These are phyloP conservation scores for Pissodes strobi DNA, from an alignment of 1,140 invertebrate genomes.

Conservation along the genomic window DNA sequence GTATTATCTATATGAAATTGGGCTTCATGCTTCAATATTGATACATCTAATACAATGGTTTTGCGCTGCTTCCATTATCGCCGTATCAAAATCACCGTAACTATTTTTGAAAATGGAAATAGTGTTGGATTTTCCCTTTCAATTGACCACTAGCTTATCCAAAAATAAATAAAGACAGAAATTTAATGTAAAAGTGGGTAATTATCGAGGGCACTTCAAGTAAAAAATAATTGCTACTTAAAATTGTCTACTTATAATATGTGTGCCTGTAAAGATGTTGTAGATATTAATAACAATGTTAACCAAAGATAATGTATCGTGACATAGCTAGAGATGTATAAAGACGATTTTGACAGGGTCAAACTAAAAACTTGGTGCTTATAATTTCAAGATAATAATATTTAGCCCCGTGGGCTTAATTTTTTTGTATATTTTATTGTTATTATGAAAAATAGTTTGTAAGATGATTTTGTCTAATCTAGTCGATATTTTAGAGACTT, in stretches of 20 bases:
- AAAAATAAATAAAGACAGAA: too few relatives aligned
- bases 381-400: slow-evolving; percentile 5
- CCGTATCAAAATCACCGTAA: too few relatives aligned
- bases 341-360: slow-evolving; percentile 30
- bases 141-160: too few relatives aligned
- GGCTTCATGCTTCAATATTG: too few relatives aligned
- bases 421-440: neutral
- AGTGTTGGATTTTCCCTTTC: too few relatives aligned
- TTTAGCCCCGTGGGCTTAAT: slow-evolving; percentile 22
- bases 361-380: slow-evolving; percentile 22
- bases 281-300: slow-evolving; percentile 9
- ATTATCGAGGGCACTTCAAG: slow-evolving; percentile 3
- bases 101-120: too few relatives aligned
- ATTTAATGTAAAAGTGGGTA: too few relatives aligned
- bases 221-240: slow-evolving; percentile 2
- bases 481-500: slow-evolving; percentile 35
- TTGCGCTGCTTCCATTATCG: too few relatives aligned
- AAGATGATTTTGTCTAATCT: slow-evolving; percentile 37
- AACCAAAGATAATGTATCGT: slow-evolving; percentile 31
- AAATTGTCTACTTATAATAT: neutral
- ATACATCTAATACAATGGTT: too few relatives aligned
- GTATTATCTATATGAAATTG: too few relatives aligned
- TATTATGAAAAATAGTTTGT: slow-evolving; percentile 8
- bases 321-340: neutral
- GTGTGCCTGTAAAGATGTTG: slow-evolving; percentile 1